Percentiles rank a stretch among this genome's conserved stretches.
These are phyloP conservation scores for Stenolophus ochropezus DNA, from an alignment of 2,888 invertebrate species.

Conservation along the genomic window DNA sequence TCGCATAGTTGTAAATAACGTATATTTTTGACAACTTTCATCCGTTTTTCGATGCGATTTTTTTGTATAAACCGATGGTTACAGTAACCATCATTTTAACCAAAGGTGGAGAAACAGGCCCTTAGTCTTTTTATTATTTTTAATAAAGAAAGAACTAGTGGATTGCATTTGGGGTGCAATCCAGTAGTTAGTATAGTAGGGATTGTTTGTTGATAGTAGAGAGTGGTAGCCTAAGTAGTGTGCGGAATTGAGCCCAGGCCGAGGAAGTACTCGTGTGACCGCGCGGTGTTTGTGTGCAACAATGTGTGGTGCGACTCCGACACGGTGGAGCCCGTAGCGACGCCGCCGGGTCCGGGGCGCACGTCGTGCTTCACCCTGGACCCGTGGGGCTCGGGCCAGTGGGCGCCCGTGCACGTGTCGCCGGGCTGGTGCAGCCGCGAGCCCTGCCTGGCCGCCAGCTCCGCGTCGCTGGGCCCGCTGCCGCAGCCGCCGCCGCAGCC, in stretches of 20 bases:
- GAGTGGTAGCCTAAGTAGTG: background rate
- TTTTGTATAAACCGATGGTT: too few relatives aligned
- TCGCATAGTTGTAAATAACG: too few relatives aligned
- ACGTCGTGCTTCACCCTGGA: constrained; percentile 69
- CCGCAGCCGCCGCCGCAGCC: background rate
- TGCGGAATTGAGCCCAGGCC: background rate
- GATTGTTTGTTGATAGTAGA: background rate
- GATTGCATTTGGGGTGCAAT: too few relatives aligned
- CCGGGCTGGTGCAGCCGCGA: constrained; percentile 66
- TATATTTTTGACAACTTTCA: too few relatives aligned
- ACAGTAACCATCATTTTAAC: too few relatives aligned
- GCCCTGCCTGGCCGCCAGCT: background rate
- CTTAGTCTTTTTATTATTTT: too few relatives aligned
- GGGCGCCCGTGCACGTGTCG: constrained; percentile 63
- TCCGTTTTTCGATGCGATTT: too few relatives aligned
- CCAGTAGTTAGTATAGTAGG: too few relatives aligned
- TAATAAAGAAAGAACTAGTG: too few relatives aligned
- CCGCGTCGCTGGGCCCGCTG: constrained; percentile 16
- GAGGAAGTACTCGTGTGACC: background rate
- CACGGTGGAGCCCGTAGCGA: constrained; percentile 33
- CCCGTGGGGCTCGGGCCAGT: constrained; percentile 74
- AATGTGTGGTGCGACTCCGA: constrained; percentile 55
- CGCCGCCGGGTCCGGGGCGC: constrained; percentile 19
- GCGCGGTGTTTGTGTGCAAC: constrained; percentile 56
- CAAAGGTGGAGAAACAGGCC: too few relatives aligned